These are phyloP conservation scores for Orchesella flavescens DNA, from an alignment of 2,888 invertebrate species.

Conservation along the genomic window DNA sequence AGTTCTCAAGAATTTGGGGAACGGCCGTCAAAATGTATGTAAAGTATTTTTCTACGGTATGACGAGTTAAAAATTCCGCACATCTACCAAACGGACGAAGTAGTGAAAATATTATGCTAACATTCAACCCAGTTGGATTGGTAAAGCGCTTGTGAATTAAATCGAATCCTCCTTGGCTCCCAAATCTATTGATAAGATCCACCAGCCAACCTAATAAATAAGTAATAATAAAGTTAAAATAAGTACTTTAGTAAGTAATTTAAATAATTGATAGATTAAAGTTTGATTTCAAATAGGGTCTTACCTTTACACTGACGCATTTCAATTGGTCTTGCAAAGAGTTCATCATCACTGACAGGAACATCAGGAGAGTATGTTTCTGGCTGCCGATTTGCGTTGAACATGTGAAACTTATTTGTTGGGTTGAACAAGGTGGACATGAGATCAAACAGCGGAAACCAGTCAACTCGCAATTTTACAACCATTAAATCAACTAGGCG, in stretches of 20 bases:
- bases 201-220: conserved; percentile 86
- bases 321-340: conserved; percentile 85
- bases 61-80: conserved; percentile 90
- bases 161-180: conserved; percentile 90
- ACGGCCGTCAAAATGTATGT: conserved; percentile 93
- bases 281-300: too few relatives aligned
- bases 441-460: conserved; percentile 92
- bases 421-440: conserved; percentile 96
- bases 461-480: conserved; percentile 90
- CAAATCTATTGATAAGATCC: conserved; percentile 95
- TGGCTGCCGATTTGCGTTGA: conserved; percentile 85
- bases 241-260: neutral
- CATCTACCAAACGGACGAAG: conserved; percentile 93
- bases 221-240: conserved; percentile 11
- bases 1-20: conserved; percentile 89
- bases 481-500: conserved; percentile 94
- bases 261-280: neutral
- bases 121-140: conserved; percentile 81
- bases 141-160: conserved; percentile 88
- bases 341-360: conserved; percentile 81
- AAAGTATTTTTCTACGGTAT: conserved; percentile 92
- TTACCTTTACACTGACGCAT: conserved; percentile 86
- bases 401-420: conserved; percentile 94
- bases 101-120: conserved; percentile 86
- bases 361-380: conserved; percentile 81